Conservation (phyloP, 92 coral and sea anemone species). For the Bergia sp. region DNA sequence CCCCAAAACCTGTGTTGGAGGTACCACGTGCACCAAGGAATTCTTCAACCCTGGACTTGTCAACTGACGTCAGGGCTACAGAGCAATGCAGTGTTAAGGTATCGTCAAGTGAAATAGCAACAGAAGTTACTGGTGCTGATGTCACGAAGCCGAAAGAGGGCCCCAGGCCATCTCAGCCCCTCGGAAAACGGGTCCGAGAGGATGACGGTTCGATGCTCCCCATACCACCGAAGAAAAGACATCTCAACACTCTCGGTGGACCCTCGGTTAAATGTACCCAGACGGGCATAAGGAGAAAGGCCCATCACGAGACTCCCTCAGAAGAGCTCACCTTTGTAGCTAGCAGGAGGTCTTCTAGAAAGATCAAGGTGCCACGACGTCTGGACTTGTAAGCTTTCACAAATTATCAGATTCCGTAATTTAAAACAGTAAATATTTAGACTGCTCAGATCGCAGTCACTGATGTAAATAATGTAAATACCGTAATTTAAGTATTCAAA, state of each 20-base stretch:
- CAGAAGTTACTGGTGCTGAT: neutral
- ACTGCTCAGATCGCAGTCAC: neutral
- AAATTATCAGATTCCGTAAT: too few species aligned
- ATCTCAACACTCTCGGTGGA: neutral
- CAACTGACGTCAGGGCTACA: neutral
- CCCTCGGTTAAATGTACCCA: neutral
- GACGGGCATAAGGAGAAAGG: slow-evolving; percentile 11
- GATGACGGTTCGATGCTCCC: neutral
- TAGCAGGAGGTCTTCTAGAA: neutral
- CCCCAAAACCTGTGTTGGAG: neutral
- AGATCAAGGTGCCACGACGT: neutral
- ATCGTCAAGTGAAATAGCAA: neutral
- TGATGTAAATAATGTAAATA: neutral
- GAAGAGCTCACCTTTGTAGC: neutral
- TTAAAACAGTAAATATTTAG: too few species aligned
- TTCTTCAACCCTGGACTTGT: neutral
- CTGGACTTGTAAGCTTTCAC: neutral
- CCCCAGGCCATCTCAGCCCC: slow-evolving; percentile 8
- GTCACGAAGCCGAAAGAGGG: neutral
- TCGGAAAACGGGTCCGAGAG: slow-evolving; percentile 1
- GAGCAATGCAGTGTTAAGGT: slow-evolving; percentile 1
- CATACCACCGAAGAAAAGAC: slow-evolving; percentile 8
- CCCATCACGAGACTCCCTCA: neutral
- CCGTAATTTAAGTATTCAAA: too few species aligned
- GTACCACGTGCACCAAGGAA: neutral